Evolutionary conservation across 2,888 invertebrate genomes (phyloP).

Genomic region (Smittia sp.): DNA sequence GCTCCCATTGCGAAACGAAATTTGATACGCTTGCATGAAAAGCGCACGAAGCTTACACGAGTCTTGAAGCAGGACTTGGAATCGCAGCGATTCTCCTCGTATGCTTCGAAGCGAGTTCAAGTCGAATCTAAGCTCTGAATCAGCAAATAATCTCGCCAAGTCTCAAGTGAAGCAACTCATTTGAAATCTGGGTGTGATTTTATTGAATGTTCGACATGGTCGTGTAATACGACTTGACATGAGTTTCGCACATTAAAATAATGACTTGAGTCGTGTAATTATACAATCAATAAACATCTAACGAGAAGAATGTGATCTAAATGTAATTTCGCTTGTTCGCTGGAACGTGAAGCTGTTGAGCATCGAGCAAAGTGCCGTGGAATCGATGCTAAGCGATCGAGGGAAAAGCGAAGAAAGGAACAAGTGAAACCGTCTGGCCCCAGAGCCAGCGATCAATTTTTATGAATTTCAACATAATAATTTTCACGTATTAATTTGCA

Average conservation of each 20-base stretch:
- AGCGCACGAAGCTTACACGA: neutral
- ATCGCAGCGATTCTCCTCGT: neutral
- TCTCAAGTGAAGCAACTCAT: neutral
- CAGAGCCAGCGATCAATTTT: conserved; percentile 20
- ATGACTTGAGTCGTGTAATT: neutral
- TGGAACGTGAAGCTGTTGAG: neutral
- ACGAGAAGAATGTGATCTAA: conserved; percentile 6
- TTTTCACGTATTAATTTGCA: conserved; percentile 14
- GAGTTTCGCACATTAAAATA: conserved; percentile 17
- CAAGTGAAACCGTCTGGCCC: conserved; percentile 24
- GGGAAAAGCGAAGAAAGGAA: neutral
- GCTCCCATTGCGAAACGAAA: conserved; percentile 1
- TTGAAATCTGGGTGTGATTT: conserved; percentile 38
- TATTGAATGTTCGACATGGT: conserved; percentile 35
- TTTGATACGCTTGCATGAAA: conserved; percentile 6
- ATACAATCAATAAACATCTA: neutral
- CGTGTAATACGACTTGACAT: conserved; percentile 22
- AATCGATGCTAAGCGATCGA: too few species aligned
- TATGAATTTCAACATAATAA: conserved; percentile 29
- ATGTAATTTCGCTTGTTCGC: neutral
- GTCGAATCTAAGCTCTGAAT: too few species aligned
- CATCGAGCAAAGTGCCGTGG: too few species aligned
- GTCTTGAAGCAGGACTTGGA: neutral
- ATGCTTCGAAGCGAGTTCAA: too few species aligned
- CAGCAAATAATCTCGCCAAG: too few species aligned